phyloP scores from a whole-genome alignment of 2,113 vertebrate species.

The Leptodactylus fuscus region DNA sequence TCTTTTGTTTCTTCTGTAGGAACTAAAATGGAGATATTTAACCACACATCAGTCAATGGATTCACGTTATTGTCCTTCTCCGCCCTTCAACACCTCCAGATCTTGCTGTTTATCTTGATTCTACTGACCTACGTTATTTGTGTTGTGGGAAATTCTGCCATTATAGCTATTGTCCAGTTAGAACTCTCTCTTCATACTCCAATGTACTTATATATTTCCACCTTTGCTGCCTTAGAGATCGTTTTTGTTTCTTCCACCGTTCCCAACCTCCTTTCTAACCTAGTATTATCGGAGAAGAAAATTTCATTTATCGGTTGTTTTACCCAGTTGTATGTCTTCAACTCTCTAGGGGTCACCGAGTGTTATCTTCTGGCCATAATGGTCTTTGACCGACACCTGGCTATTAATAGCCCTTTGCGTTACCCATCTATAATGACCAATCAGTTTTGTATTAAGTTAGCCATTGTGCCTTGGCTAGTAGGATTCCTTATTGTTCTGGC shows the following conservation, averaged over 20 bases:
- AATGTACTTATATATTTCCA: constrained; percentile 41
- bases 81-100: not conserved
- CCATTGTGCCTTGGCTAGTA: not conserved
- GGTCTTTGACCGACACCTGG: constrained; percentile 42
- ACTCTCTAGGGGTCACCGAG: constrained; percentile 19
- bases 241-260: constrained; percentile 13
- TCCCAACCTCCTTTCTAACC: constrained; percentile 8
- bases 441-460: not conserved
- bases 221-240: constrained; percentile 22
- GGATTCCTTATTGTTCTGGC: not conserved
- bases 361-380: constrained; percentile 33
- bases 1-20: not conserved
- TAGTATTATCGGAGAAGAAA: not conserved
- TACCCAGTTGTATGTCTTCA: constrained; percentile 29
- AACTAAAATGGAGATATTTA: constrained; percentile 18
- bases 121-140: constrained; percentile 30
- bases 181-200: constrained; percentile 20
- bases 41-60: not conserved
- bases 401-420: constrained; percentile 41
- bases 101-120: not conserved
- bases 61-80: constrained; percentile 41
- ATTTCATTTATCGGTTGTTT: constrained; percentile 46
- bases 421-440: constrained; percentile 29
- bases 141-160: constrained; percentile 1
- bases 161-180: not conserved